A percentile compares a stretch with the other conserved stretches of the same genome.
Conservation (phyloP, 2,113 vertebrate genomes). For the Peucedramus taeniatus region DNA sequence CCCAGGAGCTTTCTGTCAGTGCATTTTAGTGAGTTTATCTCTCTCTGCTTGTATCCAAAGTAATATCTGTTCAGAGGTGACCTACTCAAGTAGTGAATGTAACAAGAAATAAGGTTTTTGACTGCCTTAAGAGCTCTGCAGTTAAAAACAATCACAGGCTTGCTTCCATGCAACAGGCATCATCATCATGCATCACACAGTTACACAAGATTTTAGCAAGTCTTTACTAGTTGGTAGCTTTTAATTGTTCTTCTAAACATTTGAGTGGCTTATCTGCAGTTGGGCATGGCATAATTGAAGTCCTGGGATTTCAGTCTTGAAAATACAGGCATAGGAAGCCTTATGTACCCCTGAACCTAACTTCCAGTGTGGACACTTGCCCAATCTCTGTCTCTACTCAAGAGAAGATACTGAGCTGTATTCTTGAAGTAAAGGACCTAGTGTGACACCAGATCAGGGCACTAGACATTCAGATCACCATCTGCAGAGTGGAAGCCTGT, state of each 20-base stretch:
- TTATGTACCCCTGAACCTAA: not conserved
- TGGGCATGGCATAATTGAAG: not conserved
- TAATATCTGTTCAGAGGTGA: slow-evolving; percentile 30
- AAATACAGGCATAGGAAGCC: not conserved
- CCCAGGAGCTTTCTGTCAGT: slow-evolving; percentile 69
- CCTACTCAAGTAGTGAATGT: slow-evolving; percentile 20
- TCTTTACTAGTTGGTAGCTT: not conserved
- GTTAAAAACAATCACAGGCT: not conserved
- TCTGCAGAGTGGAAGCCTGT: not conserved
- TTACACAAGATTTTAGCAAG: not conserved
- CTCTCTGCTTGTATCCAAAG: slow-evolving; percentile 21
- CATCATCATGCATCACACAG: not conserved
- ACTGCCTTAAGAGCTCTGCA: slow-evolving; percentile 7
- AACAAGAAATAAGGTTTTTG: slow-evolving; percentile 18
- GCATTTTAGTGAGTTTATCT: slow-evolving; percentile 62
- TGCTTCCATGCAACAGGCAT: slow-evolving; percentile 23
- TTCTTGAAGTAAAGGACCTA: not conserved
- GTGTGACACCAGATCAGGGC: not conserved
- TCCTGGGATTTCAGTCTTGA: not conserved
- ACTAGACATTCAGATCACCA: fast-evolving
- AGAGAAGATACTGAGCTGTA: not conserved
- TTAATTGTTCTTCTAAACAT: not conserved
- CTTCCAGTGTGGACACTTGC: not conserved
- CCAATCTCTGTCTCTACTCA: not conserved
- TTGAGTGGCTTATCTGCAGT: not conserved